A percentile compares a stretch with the other conserved stretches of the same genome.
Conservation (phyloP, 2,113 vertebrate genomes). For the Malurus melanocephalus region DNA sequence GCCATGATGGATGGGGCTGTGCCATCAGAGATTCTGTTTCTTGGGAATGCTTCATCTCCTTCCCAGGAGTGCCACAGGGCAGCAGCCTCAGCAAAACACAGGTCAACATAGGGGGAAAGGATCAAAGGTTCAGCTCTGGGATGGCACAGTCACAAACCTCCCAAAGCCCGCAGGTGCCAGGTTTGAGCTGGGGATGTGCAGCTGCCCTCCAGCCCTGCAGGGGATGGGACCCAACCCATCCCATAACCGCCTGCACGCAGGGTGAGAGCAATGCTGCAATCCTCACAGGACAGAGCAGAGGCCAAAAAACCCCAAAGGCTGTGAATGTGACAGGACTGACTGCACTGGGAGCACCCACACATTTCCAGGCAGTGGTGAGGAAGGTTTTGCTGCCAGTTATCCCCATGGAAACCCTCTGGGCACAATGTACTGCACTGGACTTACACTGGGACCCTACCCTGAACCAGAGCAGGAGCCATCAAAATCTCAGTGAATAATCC, state of each 20-base stretch:
- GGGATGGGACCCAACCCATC: background rate
- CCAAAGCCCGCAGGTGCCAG: fast-evolving
- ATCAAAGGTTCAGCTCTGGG: fast-evolving
- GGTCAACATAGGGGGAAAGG: fast-evolving
- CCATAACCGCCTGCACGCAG: fast-evolving
- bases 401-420: background rate
- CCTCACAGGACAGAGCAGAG: background rate
- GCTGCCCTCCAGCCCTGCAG: background rate
- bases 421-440: background rate
- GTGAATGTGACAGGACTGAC: background rate
- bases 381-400: background rate
- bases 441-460: background rate
- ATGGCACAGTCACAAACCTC: background rate
- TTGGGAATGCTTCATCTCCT: background rate
- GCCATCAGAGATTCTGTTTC: background rate
- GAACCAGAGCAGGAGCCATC: background rate
- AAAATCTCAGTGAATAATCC: background rate
- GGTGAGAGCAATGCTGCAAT: background rate
- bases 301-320: background rate
- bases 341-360: background rate
- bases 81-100: background rate
- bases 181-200: background rate
- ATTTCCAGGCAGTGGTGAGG: background rate
- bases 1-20: background rate
- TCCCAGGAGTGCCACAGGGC: background rate